Conservation (phyloP, 1,140 invertebrate genomes). For the Drosophila bifasciata region DNA sequence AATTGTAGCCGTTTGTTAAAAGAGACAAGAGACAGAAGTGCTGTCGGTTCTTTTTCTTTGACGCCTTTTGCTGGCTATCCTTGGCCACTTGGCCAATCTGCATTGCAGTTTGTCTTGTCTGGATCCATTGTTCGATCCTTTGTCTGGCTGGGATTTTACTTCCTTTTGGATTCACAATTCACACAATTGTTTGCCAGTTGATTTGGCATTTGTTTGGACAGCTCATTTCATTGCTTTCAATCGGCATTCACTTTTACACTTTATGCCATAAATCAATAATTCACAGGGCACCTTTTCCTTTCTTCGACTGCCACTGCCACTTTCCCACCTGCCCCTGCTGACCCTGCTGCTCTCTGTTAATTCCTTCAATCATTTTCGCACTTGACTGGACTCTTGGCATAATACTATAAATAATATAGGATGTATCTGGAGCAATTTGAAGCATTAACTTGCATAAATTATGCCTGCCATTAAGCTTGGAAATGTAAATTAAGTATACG, state of each 20-base stretch:
- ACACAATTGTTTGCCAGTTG: constrained; percentile 36
- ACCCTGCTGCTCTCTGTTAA: too few species aligned
- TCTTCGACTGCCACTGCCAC: too few species aligned
- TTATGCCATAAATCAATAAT: too few species aligned
- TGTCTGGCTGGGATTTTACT: constrained; percentile 21
- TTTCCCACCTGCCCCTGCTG: too few species aligned
- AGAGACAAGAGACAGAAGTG: too few species aligned
- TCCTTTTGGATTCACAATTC: constrained; percentile 25
- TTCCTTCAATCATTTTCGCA: background rate
- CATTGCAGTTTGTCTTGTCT: constrained; percentile 19
- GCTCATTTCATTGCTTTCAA: constrained; percentile 17
- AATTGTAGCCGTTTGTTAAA: constrained; percentile 35
- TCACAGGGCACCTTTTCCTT: background rate
- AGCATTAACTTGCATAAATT: constrained; percentile 32
- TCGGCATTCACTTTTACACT: background rate
- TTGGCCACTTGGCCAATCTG: constrained; percentile 33
- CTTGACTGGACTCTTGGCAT: constrained; percentile 8
- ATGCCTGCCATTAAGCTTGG: constrained; percentile 14
- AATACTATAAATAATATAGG: background rate
- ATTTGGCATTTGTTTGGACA: constrained; percentile 36
- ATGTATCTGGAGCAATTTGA: constrained; percentile 1
- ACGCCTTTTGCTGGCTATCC: constrained; percentile 18
- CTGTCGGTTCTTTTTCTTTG: constrained; percentile 2
- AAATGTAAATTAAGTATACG: constrained; percentile 27
- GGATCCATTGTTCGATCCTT: constrained; percentile 41